Percentiles rank a stretch among this genome's conserved stretches.
Evolutionary conservation across 2,113 vertebrate genomes (phyloP).

Genomic region (Callithrix jacchus): DNA sequence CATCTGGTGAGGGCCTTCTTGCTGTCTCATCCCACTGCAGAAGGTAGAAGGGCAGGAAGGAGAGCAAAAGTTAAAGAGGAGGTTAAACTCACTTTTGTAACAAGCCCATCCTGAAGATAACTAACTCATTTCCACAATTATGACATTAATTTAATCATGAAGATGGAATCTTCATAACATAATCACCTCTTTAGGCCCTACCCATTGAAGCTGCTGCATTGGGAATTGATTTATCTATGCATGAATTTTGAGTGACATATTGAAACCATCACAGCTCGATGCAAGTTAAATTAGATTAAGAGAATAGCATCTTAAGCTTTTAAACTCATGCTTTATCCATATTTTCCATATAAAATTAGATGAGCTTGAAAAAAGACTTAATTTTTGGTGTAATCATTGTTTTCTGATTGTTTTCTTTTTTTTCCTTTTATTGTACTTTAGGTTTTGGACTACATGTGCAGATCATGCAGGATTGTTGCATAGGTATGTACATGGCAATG

Average conservation of each 20-base stretch:
- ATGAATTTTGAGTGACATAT: background rate
- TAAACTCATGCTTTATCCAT: constrained; percentile 15
- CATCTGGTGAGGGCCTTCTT: background rate
- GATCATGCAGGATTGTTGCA: too few relatives aligned
- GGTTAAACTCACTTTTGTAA: background rate
- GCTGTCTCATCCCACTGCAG: too few relatives aligned
- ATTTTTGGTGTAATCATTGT: background rate
- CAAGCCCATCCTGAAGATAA: background rate
- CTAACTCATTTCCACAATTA: background rate
- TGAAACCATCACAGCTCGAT: background rate
- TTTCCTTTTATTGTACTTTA: too few relatives aligned
- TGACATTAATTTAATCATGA: background rate
- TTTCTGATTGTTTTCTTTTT: background rate
- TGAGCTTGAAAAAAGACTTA: background rate
- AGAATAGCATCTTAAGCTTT: background rate
- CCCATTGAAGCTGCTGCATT: background rate
- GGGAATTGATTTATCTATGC: background rate
- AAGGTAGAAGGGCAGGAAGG: background rate
- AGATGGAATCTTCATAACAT: background rate
- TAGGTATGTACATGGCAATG: too few relatives aligned
- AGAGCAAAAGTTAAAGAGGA: background rate
- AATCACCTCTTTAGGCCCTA: background rate
- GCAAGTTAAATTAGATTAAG: background rate
- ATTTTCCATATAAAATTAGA: background rate
- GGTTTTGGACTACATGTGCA: too few relatives aligned